Base-by-base conservation (phyloP, 2,113 vertebrate genomes). In the Meleagris gallopavo region DNA sequence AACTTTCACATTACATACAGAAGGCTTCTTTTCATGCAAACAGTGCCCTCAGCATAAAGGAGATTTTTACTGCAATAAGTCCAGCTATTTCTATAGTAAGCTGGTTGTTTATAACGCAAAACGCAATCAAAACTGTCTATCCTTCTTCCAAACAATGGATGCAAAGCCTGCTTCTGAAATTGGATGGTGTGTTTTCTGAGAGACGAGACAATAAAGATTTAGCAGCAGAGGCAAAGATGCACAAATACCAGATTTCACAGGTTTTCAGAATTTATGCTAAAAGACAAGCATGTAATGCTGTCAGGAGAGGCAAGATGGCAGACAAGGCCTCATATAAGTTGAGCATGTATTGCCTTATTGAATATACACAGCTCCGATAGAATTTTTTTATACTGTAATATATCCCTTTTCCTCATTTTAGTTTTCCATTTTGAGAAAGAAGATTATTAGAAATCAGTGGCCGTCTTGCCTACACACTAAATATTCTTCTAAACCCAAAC, bases 1-100 rank as follows among this genome's bases (percentile, higher is more conserved):
- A 98, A 98, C 96, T 98, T 98, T 92, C 94, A 61, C 95, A 96
- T 97, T 97, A 96, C 89, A 17, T 90, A 74, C 36, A 61, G 94
- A 96, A 97, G 90, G 90, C 86, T 97, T 97, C 86, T 97, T 97
- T 96, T 94, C 94, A 87, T 89, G 95, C 94, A 94, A 97, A 94
- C 89, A 86, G 94, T 87, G 94, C 96, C 97, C 96, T 98, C 93
- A 95, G 94, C 95, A 9, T 32, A 77, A 92, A 95, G 92, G 94
- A 76, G 65, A 54, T 94, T 76, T 86, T 14, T 81, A 78, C 22
- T 57, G 95, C 90, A 97, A 74, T 97, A 97, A 97, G 93, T 93
- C 80, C 92, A 92, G 91, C 75, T 92, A 96, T 97, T 96, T 93
- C 95, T 96, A 64, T 55, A 93, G 73, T 19, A 76, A 88, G 24